Evolutionary conservation across 2,888 invertebrate genomes (phyloP).

Genomic region (Scaptomyza cyrtandrae): DNA sequence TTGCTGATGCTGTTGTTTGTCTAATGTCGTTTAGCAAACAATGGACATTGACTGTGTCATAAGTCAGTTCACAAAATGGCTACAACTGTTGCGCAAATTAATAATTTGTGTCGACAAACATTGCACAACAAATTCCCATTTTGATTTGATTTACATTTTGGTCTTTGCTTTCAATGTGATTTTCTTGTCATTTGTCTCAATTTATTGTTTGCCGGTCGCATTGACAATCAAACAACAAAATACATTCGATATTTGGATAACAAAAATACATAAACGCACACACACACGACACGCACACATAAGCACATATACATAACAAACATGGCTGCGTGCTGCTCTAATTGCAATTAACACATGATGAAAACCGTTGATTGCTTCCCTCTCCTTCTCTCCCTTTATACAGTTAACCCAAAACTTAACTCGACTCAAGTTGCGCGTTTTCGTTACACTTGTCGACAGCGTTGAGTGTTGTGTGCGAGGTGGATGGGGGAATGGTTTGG

Average conservation of each 20-base stretch:
- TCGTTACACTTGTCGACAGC: conserved; percentile 35
- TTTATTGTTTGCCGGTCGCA: conserved; percentile 53
- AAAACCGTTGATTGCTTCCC: conserved; percentile 52
- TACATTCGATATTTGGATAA: conserved; percentile 20
- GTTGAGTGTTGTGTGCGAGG: not conserved
- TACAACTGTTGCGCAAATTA: conserved; percentile 74
- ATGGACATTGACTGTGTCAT: conserved; percentile 71
- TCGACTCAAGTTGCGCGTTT: conserved; percentile 14
- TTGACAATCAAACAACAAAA: conserved; percentile 47
- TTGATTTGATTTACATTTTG: conserved; percentile 30
- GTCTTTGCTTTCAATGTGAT: conserved; percentile 30
- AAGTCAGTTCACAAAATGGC: conserved; percentile 66
- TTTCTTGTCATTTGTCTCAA: conserved; percentile 63
- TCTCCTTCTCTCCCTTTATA: not conserved
- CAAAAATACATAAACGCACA: conserved; percentile 10
- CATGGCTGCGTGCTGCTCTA: conserved; percentile 61
- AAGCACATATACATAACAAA: conserved; percentile 19
- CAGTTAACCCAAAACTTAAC: conserved; percentile 12
- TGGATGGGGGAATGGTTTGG: not conserved
- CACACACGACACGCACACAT: not conserved
- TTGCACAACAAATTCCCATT: conserved; percentile 45
- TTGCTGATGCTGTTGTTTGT: conserved; percentile 49
- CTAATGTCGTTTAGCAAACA: conserved; percentile 76
- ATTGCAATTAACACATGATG: conserved; percentile 76
- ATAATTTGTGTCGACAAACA: conserved; percentile 55